A percentile compares a stretch with the other conserved stretches of the same genome.
Conservation (phyloP, 2,888 invertebrate species). For the Patella depressa region DNA sequence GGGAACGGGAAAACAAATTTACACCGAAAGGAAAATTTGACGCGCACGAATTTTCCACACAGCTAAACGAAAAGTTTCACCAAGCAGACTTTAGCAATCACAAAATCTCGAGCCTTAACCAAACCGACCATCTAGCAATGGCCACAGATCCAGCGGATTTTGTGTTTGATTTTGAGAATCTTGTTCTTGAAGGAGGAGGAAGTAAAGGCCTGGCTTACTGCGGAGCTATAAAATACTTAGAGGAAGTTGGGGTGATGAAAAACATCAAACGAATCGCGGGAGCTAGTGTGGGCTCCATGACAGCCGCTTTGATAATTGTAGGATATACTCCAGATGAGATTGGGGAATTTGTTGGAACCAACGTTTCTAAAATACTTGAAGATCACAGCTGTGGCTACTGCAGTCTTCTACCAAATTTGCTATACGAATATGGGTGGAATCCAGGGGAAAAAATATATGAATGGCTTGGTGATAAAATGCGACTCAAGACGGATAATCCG, state of each 20-base stretch:
- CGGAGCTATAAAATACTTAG: conserved; percentile 55
- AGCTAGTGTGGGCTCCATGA: conserved; percentile 64
- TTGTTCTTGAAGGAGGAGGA: conserved; percentile 62
- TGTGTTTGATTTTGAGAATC: conserved; percentile 59
- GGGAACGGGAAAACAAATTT: no score
- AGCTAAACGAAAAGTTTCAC: no score
- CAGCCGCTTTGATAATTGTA: conserved; percentile 57
- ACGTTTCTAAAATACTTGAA: conserved; percentile 49
- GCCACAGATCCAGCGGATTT: conserved; percentile 31
- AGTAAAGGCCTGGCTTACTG: conserved; percentile 58
- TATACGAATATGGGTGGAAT: conserved; percentile 61
- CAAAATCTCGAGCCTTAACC: no score
- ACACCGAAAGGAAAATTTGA: no score
- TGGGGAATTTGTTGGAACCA: conserved; percentile 53
- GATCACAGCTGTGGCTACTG: conserved; percentile 55
- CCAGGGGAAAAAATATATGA: conserved; percentile 56
- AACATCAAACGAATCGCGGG: conserved; percentile 59
- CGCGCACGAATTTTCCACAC: no score
- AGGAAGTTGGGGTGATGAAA: conserved; percentile 50
- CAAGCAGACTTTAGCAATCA: no score
- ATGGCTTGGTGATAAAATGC: conserved; percentile 60
- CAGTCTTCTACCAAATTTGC: conserved; percentile 57
- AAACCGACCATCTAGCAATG: no score
- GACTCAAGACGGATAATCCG: conserved; percentile 45
- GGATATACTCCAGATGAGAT: conserved; percentile 58